These are phyloP conservation scores for Thalassarche chlororhynchos DNA, from an alignment of 2,113 vertebrate species.

Conservation along the genomic window DNA sequence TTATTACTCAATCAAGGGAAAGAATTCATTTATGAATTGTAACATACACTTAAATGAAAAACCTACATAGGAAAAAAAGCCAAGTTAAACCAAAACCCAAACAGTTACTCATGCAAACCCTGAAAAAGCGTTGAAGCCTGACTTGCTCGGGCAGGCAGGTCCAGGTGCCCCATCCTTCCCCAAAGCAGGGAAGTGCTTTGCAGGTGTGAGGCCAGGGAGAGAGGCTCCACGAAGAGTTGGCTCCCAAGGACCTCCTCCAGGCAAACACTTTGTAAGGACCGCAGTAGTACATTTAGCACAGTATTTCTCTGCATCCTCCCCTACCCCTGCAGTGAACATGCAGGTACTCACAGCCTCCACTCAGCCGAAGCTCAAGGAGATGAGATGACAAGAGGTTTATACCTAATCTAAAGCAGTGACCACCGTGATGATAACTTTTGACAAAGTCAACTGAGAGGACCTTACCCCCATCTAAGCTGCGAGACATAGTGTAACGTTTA, in stretches of 20 bases:
- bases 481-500: constrained; percentile 95
- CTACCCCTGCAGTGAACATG: not conserved
- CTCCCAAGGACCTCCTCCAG: not conserved
- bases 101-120: not conserved
- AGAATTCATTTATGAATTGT: not conserved
- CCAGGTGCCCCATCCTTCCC: fast-evolving
- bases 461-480: constrained; percentile 94
- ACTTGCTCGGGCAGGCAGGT: not conserved
- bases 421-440: not conserved
- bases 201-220: not conserved
- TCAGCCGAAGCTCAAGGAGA: not conserved
- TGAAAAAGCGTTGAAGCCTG: not conserved
- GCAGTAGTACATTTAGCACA: not conserved
- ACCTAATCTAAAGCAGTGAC: not conserved
- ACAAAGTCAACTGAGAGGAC: not conserved
- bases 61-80: not conserved
- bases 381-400: not conserved
- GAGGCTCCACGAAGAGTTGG: not conserved
- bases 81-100: not conserved
- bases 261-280: not conserved
- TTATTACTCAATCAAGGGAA: not conserved
- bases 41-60: not conserved
- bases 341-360: not conserved
- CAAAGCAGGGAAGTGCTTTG: not conserved
- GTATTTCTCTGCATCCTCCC: not conserved